phyloP scores from a whole-genome alignment of 2,797 vertebrate species.

The Artibeus jamaicensis region DNA sequence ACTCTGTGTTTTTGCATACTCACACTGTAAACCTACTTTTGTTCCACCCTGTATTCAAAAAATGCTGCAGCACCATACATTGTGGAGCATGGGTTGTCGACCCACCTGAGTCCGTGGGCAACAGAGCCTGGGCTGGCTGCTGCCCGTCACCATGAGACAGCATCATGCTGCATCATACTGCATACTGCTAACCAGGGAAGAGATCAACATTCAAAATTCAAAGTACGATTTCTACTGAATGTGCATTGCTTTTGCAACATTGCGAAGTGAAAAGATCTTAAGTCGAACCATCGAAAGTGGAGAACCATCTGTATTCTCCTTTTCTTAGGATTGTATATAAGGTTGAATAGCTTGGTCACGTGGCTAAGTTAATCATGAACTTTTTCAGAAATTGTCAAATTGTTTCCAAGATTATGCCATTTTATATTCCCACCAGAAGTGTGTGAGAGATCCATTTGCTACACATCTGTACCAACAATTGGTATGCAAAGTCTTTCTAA shows the following conservation, averaged over 20 bases:
- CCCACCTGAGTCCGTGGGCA: too few species aligned
- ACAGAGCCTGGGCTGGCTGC: too few species aligned
- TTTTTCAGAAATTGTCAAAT: not conserved
- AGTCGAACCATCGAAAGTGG: not conserved
- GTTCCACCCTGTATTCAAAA: not conserved
- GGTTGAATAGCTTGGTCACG: not conserved
- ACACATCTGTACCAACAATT: not conserved
- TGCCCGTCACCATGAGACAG: not conserved
- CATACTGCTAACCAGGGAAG: not conserved
- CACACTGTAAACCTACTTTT: not conserved
- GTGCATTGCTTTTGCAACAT: not conserved
- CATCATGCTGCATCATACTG: not conserved
- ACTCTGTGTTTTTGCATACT: not conserved
- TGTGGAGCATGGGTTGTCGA: not conserved
- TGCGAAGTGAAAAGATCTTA: not conserved
- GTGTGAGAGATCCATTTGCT: not conserved
- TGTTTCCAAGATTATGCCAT: not conserved
- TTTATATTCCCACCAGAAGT: not conserved
- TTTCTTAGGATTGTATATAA: not conserved
- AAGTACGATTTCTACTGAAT: not conserved
- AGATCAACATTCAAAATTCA: not conserved
- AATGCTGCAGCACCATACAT: not conserved
- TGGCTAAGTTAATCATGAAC: not conserved
- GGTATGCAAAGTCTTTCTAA: not conserved
- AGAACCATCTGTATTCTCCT: not conserved